Evolutionary conservation across 2,797 vertebrate species (phyloP).

Genomic region (Brachyalestes nurse): DNA sequence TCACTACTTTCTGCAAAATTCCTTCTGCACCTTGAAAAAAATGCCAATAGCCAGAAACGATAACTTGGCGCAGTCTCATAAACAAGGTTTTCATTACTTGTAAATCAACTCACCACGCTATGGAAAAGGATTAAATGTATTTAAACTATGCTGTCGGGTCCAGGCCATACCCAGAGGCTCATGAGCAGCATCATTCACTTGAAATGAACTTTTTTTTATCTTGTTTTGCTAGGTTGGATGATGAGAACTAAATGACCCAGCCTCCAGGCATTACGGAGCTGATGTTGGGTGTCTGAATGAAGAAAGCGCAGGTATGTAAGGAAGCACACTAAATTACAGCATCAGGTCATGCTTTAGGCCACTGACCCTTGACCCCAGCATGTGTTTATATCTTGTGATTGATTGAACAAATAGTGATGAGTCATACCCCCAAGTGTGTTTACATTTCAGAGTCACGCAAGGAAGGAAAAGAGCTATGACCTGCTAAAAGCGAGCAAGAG

Average conservation of each 20-base stretch:
- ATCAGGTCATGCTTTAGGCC: conserved; percentile 41
- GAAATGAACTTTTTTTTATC: conserved; percentile 57
- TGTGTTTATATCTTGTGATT: conserved; percentile 79
- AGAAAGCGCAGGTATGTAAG: conserved; percentile 52
- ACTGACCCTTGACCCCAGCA: conserved; percentile 76
- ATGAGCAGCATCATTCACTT: conserved; percentile 34
- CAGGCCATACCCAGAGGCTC: conserved; percentile 31
- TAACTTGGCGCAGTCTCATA: conserved; percentile 62
- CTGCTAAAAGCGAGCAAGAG: conserved; percentile 78
- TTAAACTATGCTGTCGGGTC: conserved; percentile 49
- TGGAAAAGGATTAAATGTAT: conserved; percentile 60
- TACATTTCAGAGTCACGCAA: conserved; percentile 80
- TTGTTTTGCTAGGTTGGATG: conserved; percentile 64
- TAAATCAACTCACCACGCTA: conserved; percentile 66
- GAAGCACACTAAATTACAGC: conserved; percentile 57
- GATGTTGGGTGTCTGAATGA: conserved; percentile 65
- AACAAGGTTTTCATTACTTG: conserved; percentile 65
- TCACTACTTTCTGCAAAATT: conserved; percentile 63
- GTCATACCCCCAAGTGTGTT: conserved; percentile 77
- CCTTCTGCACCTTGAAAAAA: conserved; percentile 46
- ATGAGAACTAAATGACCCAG: neutral
- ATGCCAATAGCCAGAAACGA: conserved; percentile 64
- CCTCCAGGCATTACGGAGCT: neutral
- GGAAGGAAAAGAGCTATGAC: conserved; percentile 81
- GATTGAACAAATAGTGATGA: conserved; percentile 82